Evolutionary conservation across 2,113 vertebrate genomes (phyloP).

Genomic region (Datnioides undecimradiatus): DNA sequence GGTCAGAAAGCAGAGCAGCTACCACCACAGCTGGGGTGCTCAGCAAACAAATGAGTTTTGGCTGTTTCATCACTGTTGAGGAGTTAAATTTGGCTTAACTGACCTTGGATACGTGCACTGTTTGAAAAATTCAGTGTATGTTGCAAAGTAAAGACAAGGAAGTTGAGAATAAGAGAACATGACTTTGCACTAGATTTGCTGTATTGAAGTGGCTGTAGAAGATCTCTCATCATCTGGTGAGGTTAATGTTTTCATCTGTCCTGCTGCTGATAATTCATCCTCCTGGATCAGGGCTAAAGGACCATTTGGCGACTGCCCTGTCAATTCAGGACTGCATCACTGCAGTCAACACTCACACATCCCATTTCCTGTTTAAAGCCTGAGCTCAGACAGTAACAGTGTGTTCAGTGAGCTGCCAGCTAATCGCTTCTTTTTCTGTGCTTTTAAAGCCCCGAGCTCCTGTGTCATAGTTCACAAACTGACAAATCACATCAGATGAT

Average conservation of each 20-base stretch:
- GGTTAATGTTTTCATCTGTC: neutral
- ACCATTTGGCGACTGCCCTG: neutral
- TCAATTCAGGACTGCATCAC: neutral
- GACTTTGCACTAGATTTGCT: neutral
- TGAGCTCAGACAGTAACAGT: too few species aligned
- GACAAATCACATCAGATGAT: neutral
- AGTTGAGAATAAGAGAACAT: too few species aligned
- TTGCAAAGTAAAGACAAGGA: neutral
- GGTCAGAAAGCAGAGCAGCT: constrained; percentile 1
- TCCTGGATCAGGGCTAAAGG: constrained; percentile 5
- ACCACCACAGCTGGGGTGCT: neutral
- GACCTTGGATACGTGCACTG: neutral
- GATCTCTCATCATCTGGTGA: neutral
- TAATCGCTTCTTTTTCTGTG: too few species aligned
- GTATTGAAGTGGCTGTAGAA: neutral
- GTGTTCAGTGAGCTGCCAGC: too few species aligned
- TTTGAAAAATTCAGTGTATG: neutral
- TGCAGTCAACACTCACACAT: neutral
- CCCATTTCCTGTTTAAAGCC: too few species aligned
- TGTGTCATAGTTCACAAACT: neutral
- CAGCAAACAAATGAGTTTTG: neutral
- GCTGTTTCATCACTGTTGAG: neutral
- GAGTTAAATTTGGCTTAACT: neutral
- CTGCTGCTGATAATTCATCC: neutral
- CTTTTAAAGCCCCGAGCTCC: neutral